Percentiles rank a stretch among this genome's conserved stretches.
These are phyloP conservation scores for Sandelia bainsii DNA, from an alignment of 2,797 vertebrate genomes.

Conservation along the genomic window DNA sequence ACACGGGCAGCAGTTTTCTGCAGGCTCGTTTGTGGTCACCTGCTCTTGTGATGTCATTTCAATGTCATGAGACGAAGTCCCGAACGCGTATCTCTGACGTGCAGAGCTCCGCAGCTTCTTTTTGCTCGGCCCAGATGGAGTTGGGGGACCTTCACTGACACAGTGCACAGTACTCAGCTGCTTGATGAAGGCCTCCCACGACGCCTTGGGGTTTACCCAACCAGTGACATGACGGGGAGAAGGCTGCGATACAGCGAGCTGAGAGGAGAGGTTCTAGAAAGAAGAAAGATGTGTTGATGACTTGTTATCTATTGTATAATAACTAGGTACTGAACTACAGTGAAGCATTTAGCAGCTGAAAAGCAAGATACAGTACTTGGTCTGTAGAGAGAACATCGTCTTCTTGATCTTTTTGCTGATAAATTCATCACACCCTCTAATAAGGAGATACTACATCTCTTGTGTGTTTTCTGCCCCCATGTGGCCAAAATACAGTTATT, in stretches of 20 bases:
- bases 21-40: neutral
- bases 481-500: conserved; percentile 1
- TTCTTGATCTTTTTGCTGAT: too few relatives aligned
- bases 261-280: conserved; percentile 63
- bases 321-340: too few relatives aligned
- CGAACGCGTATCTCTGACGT: conserved; percentile 1
- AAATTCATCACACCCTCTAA: neutral
- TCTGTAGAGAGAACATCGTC: neutral
- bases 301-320: neutral
- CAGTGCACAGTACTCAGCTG: conserved; percentile 63
- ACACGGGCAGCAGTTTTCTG: neutral
- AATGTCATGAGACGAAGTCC: neutral
- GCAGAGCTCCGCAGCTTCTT: conserved; percentile 66
- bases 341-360: neutral
- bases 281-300: neutral
- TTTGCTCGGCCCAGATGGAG: conserved; percentile 57
- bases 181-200: conserved; percentile 85
- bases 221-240: conserved; percentile 81
- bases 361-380: neutral
- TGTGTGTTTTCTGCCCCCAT: conserved; percentile 4
- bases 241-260: conserved; percentile 38
- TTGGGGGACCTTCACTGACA: conserved; percentile 9
- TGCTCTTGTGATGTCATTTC: neutral
- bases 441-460: neutral
- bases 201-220: conserved; percentile 86